A percentile compares a stretch with the other conserved stretches of the same genome.
These are phyloP conservation scores for Peromyscus maniculatus DNA, from an alignment of 2,113 vertebrate species.

Conservation along the genomic window DNA sequence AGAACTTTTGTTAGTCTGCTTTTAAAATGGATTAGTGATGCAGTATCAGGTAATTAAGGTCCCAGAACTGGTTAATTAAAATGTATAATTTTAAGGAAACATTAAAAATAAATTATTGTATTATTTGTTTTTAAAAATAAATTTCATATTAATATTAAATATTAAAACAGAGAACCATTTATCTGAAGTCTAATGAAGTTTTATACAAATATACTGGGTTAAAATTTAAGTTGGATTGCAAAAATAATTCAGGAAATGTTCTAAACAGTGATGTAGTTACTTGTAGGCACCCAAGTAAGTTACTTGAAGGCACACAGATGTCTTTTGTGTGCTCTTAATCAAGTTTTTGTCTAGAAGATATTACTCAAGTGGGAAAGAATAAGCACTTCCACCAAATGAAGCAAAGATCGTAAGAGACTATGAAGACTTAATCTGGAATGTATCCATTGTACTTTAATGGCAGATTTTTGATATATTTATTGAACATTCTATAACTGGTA, in stretches of 20 bases:
- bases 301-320: conserved; percentile 22
- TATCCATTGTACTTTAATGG: background rate
- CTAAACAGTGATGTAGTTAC: conserved; percentile 16
- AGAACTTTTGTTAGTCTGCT: conserved; percentile 61
- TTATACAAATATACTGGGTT: conserved; percentile 40
- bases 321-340: conserved; percentile 38
- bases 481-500: conserved; percentile 52
- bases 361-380: conserved; percentile 47
- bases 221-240: conserved; percentile 59
- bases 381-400: conserved; percentile 41
- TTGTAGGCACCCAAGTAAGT: conserved; percentile 7
- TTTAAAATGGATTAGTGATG: conserved; percentile 40
- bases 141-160: conserved; percentile 31
- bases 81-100: conserved; percentile 63
- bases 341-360: conserved; percentile 42
- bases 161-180: conserved; percentile 45
- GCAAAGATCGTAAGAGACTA: conserved; percentile 14
- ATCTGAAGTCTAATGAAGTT: conserved; percentile 6
- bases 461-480: background rate
- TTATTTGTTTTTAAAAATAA: conserved; percentile 42
- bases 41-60: conserved; percentile 61
- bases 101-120: conserved; percentile 62
- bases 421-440: conserved; percentile 20
- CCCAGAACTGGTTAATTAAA: background rate
- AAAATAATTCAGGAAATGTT: conserved; percentile 38